Evolutionary conservation across 2,888 invertebrate species (phyloP), one percentile per base, ranked within the genome.

Genomic region (Sepiola atlantica): DNA sequence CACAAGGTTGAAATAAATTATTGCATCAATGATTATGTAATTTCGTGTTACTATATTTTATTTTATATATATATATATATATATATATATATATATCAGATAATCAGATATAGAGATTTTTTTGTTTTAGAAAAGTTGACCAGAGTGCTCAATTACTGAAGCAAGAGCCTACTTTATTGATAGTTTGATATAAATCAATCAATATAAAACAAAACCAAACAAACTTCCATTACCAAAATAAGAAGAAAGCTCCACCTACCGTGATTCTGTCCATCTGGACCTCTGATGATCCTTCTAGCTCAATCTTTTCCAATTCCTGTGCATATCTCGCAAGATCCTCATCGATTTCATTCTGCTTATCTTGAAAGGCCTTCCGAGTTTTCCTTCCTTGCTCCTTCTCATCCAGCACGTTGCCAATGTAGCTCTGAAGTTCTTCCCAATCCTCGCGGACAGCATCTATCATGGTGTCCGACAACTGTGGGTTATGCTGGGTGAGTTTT

Each of bases 301-400:
- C 96, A 55, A 97, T 96, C 94, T 95, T 95, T 94, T 97, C 97
- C 90, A 97, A 95, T 94, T 96, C 96, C 55, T 96, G 95, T 77
- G 95, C 96, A 94, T 96, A 96, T 94, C 96, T 95, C 90, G 96
- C 97, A 90, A 97, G 95, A 94, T 96, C 96, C 94, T 96, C 96
- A 93, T 97, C 96, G 95, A 96, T 96, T 14, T 96, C 96, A 92
- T 96, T 95, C 77, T 96, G 96, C n/a, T 96, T 95, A 55, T 96
- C 95, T 94, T 96, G 96, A 20, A 96, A 95, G 6, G 96, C 96
- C 28, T 95, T 94, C 12, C 96, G 96, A 16, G 96, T 95, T 90
- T 96, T 95, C 55, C 95, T 95, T 35, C 96, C 95, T 57, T 96
- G 95, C 94, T 96, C 96, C 32, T 96, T 94, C 24, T 96, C 96